Base-by-base conservation (phyloP, 2,888 invertebrate genomes). In the Dromius quadrimaculatus region DNA sequence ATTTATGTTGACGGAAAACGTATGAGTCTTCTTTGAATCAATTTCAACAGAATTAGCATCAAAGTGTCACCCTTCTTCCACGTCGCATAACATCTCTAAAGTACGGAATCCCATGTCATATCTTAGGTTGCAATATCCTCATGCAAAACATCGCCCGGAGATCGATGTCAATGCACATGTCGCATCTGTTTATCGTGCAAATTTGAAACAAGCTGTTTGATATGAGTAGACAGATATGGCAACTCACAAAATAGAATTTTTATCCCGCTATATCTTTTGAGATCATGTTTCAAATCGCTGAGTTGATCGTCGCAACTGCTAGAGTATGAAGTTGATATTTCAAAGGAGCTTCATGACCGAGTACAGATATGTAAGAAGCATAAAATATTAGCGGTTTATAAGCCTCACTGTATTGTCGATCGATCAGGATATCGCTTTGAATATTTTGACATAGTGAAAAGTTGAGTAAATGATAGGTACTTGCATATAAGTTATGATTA, bases 121-220 rank as follows among this genome's bases (percentile, higher is more conserved):
- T 66, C 54, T 54, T 23, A 11, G 54, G 38, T 38, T 54, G 50
- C 54, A 50, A 66, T 66, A 66, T 57, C 66, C 23, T 23, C 54
- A 66, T 66, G 50, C 57, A 66, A 57, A 50, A 38, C 32, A 66
- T 50, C 47, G 34, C 36, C 36, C n/a, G 32, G 17, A 68, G 68
- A 68, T 68, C 68, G 68, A 68, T 68, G 68, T 68, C 59, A 59
- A 34, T 59, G 68, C 68, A 59, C 68, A 68, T 59, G 68, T 68
- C 68, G 59, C 59, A 45, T 57, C 43, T 59, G 59, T 68, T 68
- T 59, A 68, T 68, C 45, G 23, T 17, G 32, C 4, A 59, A 32
- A 23, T 59, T 11, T 4, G 19, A 17, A 50, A 47, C 47, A 47
- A 34, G 13, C 64, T 43, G 22, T 47, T 64, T 64, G 34, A 64